Percentiles rank a stretch among this genome's conserved stretches.
Conservation (phyloP, 2,888 invertebrate species). For the Cecidostiba fungosa region DNA sequence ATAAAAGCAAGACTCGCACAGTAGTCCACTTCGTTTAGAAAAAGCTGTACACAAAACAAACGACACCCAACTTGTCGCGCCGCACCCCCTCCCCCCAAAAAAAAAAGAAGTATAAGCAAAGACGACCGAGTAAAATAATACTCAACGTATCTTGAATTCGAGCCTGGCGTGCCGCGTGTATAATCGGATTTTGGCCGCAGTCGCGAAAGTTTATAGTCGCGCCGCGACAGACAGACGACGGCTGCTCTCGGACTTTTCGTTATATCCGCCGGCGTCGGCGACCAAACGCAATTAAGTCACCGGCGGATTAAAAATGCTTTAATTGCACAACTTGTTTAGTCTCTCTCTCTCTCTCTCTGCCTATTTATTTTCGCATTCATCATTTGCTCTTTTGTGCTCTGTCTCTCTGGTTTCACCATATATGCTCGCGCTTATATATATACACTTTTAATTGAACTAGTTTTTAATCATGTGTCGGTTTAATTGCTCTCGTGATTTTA, state of each 20-base stretch:
- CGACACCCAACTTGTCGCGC: too few species aligned
- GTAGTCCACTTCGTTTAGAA: too few species aligned
- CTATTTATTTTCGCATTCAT: constrained; percentile 30
- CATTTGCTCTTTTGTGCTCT: background rate
- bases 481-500: background rate
- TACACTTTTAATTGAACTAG: background rate
- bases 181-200: constrained; percentile 52
- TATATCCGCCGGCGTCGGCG: background rate
- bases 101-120: background rate
- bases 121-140: background rate
- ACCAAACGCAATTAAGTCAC: constrained; percentile 72
- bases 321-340: constrained; percentile 73
- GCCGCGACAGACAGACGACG: background rate
- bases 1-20: background rate
- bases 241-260: constrained; percentile 7
- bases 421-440: background rate
- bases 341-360: constrained; percentile 2
- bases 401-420: background rate
- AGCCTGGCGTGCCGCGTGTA: constrained; percentile 31
- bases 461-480: background rate
- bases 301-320: constrained; percentile 70
- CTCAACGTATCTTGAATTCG: background rate
- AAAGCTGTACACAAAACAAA: too few species aligned
- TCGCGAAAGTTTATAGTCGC: constrained; percentile 27
- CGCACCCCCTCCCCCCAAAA: background rate